Evolutionary conservation across 2,888 invertebrate genomes (phyloP).

Genomic region (Chrysolina haemoptera): DNA sequence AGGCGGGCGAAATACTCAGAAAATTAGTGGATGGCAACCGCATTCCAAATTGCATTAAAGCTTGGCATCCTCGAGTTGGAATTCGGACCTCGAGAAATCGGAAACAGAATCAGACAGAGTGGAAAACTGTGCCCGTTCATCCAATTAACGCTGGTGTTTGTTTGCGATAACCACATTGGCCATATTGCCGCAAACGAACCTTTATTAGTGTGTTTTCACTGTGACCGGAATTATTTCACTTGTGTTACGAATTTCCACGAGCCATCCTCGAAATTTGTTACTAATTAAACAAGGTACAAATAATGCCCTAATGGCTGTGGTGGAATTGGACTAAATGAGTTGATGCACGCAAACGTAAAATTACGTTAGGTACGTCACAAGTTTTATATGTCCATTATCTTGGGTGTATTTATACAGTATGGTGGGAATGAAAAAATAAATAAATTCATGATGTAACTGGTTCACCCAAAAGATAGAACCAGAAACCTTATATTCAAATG

Average conservation of each 20-base stretch:
- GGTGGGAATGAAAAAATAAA: no score
- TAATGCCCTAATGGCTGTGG: conserved; percentile 6
- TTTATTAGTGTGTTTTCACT: conserved; percentile 35
- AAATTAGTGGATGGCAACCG: conserved; percentile 37
- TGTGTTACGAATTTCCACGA: conserved; percentile 11
- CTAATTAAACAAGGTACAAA: conserved; percentile 18
- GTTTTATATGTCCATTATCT: not conserved
- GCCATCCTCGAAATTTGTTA: conserved; percentile 21
- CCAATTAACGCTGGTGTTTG: conserved; percentile 46
- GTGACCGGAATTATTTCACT: conserved; percentile 31
- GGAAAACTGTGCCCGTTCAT: conserved; percentile 43
- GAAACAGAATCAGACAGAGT: conserved; percentile 41
- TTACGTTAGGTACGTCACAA: not conserved
- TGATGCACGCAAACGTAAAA: conserved; percentile 2
- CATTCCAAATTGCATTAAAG: conserved; percentile 42
- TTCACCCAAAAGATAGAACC: no score
- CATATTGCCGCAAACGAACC: conserved; percentile 33
- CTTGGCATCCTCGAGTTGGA: conserved; percentile 22
- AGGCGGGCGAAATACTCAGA: conserved; percentile 13
- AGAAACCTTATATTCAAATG: no score
- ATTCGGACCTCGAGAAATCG: conserved; percentile 42
- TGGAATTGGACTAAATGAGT: not conserved
- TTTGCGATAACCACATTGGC: conserved; percentile 36
- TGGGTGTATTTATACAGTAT: not conserved
- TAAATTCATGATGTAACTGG: no score